Percentiles rank a stretch among this genome's conserved stretches.
phyloP scores from a whole-genome alignment of 2,797 vertebrate species.

The Galaxias olidus region DNA sequence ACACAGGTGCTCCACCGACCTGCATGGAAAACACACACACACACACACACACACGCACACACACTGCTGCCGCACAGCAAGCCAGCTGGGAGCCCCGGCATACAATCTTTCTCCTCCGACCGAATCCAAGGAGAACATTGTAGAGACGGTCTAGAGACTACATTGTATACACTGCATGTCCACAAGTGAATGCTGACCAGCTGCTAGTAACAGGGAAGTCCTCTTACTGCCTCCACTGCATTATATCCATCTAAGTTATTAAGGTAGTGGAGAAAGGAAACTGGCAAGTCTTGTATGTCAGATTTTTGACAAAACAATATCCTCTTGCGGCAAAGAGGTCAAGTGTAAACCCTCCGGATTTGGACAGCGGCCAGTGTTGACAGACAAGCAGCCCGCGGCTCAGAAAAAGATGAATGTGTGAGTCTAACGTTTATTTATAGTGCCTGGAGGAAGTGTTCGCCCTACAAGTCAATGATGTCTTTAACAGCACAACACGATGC shows the following conservation, averaged over 20 bases:
- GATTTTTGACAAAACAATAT: conserved; percentile 5
- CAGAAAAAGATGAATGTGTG: conserved; percentile 16
- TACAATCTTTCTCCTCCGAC: conserved; percentile 50
- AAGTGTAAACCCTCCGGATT: conserved; percentile 3
- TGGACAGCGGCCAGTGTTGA: conserved; percentile 15
- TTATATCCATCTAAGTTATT: not conserved
- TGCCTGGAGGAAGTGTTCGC: conserved; percentile 1
- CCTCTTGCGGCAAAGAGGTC: not conserved
- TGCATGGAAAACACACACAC: conserved; percentile 49
- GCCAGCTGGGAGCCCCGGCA: conserved; percentile 44
- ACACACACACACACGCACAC: conserved; percentile 38
- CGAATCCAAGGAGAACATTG: conserved; percentile 30
- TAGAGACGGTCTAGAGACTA: conserved; percentile 23
- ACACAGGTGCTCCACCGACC: conserved; percentile 49
- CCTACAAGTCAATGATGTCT: not conserved
- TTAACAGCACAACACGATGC: conserved; percentile 2
- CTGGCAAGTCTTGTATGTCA: not conserved
- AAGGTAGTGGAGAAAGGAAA: no score
- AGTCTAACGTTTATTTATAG: conserved; percentile 12
- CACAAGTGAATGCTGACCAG: not conserved
- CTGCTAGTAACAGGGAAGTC: not conserved
- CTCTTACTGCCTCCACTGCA: not conserved
- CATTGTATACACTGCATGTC: not conserved
- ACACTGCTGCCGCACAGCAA: conserved; percentile 35
- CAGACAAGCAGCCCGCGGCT: conserved; percentile 7